A percentile compares a stretch with the other conserved stretches of the same genome.
These are phyloP conservation scores for Meteorus colon DNA, from an alignment of 2,888 invertebrate genomes.

Conservation along the genomic window DNA sequence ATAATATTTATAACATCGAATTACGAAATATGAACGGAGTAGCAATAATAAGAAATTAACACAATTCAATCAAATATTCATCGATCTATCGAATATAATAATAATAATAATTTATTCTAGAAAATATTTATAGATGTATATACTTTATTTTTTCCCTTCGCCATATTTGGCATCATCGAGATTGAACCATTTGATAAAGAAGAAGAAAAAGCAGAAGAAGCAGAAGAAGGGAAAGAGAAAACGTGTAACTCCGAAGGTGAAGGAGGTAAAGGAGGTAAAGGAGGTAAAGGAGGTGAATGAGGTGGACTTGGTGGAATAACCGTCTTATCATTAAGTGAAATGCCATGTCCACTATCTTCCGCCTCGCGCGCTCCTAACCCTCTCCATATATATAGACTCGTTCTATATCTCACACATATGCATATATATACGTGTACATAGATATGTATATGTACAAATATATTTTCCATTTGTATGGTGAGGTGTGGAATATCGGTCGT, in stretches of 20 bases:
- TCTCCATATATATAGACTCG: slow-evolving; percentile 49
- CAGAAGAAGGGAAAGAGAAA: not conserved
- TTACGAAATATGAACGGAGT: too few species aligned
- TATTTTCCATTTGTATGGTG: slow-evolving; percentile 48
- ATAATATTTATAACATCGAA: too few species aligned
- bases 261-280: slow-evolving; percentile 23
- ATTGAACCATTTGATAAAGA: slow-evolving; percentile 64
- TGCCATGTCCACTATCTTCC: slow-evolving; percentile 72
- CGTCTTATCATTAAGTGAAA: slow-evolving; percentile 74
- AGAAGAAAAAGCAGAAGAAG: slow-evolving; percentile 40
- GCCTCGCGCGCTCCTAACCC: slow-evolving; percentile 47
- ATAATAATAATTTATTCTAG: not conserved
- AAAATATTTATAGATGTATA: slow-evolving; percentile 7
- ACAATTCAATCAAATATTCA: too few species aligned
- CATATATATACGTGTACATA: slow-evolving; percentile 8
- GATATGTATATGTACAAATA: slow-evolving; percentile 25
- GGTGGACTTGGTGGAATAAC: slow-evolving; percentile 55
- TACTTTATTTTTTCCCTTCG: slow-evolving; percentile 48
- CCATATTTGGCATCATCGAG: slow-evolving; percentile 59
- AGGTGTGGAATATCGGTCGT: slow-evolving; percentile 52
- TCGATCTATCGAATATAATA: too few species aligned
- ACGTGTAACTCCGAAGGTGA: not conserved
- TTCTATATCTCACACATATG: slow-evolving; percentile 49
- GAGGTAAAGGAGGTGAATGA: slow-evolving; percentile 45
- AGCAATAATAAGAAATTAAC: too few species aligned